phyloP scores from a whole-genome alignment of 2,888 invertebrate genomes.

The Oligia strigilis region DNA sequence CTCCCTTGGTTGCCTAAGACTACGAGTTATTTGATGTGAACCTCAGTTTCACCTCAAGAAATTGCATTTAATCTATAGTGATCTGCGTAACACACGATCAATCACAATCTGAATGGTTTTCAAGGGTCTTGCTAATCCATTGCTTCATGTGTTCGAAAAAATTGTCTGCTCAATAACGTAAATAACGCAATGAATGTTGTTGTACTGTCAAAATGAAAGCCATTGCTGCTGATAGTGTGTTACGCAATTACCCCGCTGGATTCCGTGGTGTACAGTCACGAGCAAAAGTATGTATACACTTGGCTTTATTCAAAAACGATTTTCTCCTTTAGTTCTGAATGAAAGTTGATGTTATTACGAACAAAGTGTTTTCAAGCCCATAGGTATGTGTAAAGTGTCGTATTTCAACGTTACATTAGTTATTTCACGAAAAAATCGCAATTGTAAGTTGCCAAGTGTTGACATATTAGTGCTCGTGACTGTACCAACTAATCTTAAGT shows the following conservation, averaged over 20 bases:
- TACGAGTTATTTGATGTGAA: neutral
- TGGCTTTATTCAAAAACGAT: too few species aligned
- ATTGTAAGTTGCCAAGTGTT: too few species aligned
- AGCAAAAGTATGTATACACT: too few species aligned
- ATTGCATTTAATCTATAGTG: neutral
- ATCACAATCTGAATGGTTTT: neutral
- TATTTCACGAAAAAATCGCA: too few species aligned
- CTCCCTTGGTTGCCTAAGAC: neutral
- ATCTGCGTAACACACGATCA: neutral
- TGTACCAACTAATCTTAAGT: neutral
- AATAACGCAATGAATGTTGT: neutral
- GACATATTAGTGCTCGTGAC: too few species aligned
- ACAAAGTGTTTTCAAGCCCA: too few species aligned
- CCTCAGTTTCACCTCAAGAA: neutral
- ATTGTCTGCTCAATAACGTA: neutral
- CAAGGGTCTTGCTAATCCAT: neutral
- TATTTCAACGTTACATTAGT: too few species aligned
- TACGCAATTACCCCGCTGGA: neutral
- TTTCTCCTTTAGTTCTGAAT: too few species aligned
- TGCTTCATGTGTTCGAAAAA: neutral
- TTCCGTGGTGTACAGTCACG: neutral
- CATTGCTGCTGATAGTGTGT: too few species aligned
- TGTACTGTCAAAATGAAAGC: neutral
- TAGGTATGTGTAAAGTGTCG: too few species aligned
- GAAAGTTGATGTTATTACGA: too few species aligned